Conservation (phyloP, 2,797 vertebrate genomes). For the Acrossocheilus fasciatus region DNA sequence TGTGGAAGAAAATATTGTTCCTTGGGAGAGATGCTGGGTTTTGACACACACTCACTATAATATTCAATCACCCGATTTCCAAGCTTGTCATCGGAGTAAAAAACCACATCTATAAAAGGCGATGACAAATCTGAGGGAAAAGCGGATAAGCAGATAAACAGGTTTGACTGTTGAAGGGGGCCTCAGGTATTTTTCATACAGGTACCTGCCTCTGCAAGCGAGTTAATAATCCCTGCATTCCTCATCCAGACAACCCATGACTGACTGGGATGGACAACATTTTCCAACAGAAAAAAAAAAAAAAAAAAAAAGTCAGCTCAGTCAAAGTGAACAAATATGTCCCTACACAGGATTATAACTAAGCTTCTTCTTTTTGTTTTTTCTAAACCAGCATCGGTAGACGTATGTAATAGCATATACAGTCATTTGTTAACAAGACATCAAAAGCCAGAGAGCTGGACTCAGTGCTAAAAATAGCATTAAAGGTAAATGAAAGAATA, state of each 20-base stretch:
- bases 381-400: neutral
- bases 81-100: constrained; percentile 31
- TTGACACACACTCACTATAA: constrained; percentile 31
- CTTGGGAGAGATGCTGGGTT: constrained; percentile 23
- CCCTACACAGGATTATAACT: constrained; percentile 1
- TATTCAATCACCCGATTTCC: constrained; percentile 44
- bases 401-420: constrained; percentile 11
- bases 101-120: constrained; percentile 25
- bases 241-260: constrained; percentile 34
- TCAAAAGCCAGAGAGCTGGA: constrained; percentile 16
- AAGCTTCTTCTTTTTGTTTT: neutral
- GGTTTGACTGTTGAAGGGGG: constrained; percentile 56
- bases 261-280: constrained; percentile 27
- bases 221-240: constrained; percentile 41
- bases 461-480: constrained; percentile 33
- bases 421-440: constrained; percentile 13
- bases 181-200: constrained; percentile 22
- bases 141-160: constrained; percentile 54
- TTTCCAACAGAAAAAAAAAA: constrained; percentile 15
- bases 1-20: constrained; percentile 60
- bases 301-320: neutral
- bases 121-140: constrained; percentile 56
- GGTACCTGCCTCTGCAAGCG: constrained; percentile 38
- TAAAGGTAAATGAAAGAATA: constrained; percentile 31
- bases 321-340: constrained; percentile 29